Evolutionary conservation across 2,113 vertebrate species (phyloP).

Genomic region (Plectropomus leopardus): DNA sequence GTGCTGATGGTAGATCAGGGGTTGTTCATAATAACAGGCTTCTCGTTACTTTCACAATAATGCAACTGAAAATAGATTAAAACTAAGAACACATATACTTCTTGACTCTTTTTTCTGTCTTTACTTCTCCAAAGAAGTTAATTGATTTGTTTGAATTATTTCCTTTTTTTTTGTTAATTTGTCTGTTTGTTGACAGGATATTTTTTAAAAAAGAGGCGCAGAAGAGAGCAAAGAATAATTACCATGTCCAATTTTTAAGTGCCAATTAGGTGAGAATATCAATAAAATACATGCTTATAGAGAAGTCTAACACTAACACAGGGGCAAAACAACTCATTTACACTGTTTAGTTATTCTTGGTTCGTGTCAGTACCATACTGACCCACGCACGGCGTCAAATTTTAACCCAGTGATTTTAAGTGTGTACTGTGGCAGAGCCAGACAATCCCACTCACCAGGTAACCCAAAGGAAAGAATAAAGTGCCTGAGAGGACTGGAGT

Average conservation of each 20-base stretch:
- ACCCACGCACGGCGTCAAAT: not conserved
- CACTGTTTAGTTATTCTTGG: too few species aligned
- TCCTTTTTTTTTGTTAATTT: not conserved
- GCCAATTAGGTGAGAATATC: not conserved
- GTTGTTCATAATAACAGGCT: too few species aligned
- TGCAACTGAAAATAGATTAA: too few species aligned
- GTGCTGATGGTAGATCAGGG: not conserved
- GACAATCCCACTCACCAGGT: not conserved
- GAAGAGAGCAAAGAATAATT: too few species aligned
- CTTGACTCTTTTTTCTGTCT: not conserved
- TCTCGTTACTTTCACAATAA: not conserved
- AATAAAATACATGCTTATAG: not conserved
- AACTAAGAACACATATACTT: too few species aligned
- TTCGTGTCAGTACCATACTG: not conserved
- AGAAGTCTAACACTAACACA: not conserved
- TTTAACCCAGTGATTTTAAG: not conserved
- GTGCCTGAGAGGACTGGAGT: not conserved
- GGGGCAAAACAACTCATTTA: not conserved
- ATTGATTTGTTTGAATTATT: not conserved
- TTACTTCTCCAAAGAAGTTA: not conserved
- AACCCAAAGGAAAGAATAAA: not conserved
- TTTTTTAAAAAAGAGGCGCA: not conserved
- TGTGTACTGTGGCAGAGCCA: not conserved
- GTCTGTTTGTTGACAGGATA: not conserved
- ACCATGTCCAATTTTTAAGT: not conserved